Evolutionary conservation across 1,140 invertebrate species (phyloP).

Genomic region (Propsilocerus akamusi): DNA sequence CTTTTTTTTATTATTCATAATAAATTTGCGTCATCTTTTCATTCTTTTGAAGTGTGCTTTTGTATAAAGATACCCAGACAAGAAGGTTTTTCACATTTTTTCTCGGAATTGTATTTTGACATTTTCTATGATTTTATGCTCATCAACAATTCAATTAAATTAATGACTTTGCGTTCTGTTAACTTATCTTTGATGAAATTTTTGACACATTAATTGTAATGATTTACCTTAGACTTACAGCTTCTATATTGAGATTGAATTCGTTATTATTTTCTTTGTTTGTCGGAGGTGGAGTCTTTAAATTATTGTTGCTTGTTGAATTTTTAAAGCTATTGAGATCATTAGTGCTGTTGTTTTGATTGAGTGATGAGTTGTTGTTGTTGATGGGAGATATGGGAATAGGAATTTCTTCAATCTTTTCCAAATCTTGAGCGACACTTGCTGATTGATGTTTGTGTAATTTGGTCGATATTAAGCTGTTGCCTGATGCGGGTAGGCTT

Average conservation of each 20-base stretch:
- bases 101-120: too few species aligned
- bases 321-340: neutral
- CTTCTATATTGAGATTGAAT: neutral
- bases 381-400: neutral
- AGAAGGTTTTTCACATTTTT: too few species aligned
- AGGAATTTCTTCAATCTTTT: slow-evolving; percentile 48
- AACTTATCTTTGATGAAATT: too few species aligned
- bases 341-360: neutral
- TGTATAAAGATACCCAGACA: too few species aligned
- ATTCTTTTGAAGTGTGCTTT: too few species aligned
- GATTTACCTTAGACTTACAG: neutral
- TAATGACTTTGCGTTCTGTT: too few species aligned
- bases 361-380: neutral
- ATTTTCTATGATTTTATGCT: too few species aligned
- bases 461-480: neutral
- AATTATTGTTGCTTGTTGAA: neutral
- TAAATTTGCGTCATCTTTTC: too few species aligned
- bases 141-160: too few species aligned
- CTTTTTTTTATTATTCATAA: too few species aligned
- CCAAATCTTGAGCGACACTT: slow-evolving; percentile 45
- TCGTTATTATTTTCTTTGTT: neutral
- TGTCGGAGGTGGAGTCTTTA: neutral
- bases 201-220: too few species aligned
- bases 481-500: slow-evolving; percentile 7
- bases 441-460: slow-evolving; percentile 51